A percentile compares a stretch with the other conserved stretches of the same genome.
Conservation (phyloP, 1,140 invertebrate species). For the Lasioglossum baleicum region DNA sequence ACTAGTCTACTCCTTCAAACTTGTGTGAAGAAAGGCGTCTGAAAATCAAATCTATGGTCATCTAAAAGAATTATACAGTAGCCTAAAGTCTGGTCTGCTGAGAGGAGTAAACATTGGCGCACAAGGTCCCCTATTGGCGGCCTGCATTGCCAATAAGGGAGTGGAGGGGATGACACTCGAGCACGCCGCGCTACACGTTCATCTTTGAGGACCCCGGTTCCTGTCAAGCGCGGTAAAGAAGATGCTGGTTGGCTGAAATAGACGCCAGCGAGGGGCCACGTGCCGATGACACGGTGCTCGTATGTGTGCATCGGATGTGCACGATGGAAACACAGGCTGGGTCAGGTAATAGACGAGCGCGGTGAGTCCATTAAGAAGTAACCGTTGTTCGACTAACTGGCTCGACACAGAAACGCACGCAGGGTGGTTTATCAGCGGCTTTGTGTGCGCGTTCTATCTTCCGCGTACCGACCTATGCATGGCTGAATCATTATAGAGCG, state of each 20-base stretch:
- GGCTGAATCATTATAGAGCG: neutral
- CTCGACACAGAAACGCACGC: slow-evolving; percentile 37
- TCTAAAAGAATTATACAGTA: too few relatives aligned
- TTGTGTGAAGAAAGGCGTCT: too few relatives aligned
- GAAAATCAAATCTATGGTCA: too few relatives aligned
- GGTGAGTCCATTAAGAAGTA: slow-evolving; percentile 64
- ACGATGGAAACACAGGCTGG: slow-evolving; percentile 34
- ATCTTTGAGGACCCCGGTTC: neutral
- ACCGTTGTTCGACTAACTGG: slow-evolving; percentile 60
- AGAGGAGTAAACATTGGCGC: too few relatives aligned
- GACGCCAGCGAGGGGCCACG: slow-evolving; percentile 31
- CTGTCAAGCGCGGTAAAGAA: neutral
- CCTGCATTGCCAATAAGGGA: too few relatives aligned
- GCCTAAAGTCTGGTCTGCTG: too few relatives aligned
- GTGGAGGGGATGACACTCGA: too few relatives aligned
- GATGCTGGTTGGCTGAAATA: neutral
- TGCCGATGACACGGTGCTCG: slow-evolving; percentile 46
- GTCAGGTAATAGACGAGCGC: slow-evolving; percentile 58
- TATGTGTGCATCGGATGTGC: neutral
- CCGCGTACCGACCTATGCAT: neutral
- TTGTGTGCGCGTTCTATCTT: slow-evolving; percentile 6
- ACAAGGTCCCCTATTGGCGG: too few relatives aligned
- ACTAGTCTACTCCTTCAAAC: too few relatives aligned
- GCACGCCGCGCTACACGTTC: too few relatives aligned
- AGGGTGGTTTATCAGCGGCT: slow-evolving; percentile 33